Evolutionary conservation across 2,888 invertebrate genomes (phyloP).

Genomic region (Choristoneura rosaceana): DNA sequence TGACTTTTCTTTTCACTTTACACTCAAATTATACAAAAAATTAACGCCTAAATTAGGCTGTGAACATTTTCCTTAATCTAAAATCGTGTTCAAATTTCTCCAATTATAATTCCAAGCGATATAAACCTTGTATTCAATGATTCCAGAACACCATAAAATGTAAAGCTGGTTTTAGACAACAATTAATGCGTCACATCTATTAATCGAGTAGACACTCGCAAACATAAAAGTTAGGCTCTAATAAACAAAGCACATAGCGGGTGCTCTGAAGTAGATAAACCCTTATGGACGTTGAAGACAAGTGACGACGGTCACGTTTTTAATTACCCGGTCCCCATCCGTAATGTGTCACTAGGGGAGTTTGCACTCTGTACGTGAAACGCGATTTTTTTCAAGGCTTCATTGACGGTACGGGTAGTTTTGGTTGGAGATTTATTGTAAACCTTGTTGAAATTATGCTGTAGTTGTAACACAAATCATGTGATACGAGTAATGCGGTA

Average conservation of each 20-base stretch:
- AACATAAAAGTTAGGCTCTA: constrained; percentile 58
- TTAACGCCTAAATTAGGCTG: background rate
- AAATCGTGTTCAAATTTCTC: constrained; percentile 5
- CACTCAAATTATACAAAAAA: background rate
- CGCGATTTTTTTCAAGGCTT: constrained; percentile 43
- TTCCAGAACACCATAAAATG: background rate
- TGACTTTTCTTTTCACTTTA: background rate
- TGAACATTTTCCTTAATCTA: background rate
- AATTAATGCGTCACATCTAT: constrained; percentile 33
- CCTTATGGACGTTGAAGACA: constrained; percentile 74
- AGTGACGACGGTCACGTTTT: constrained; percentile 85
- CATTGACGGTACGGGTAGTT: constrained; percentile 17
- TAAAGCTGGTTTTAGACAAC: constrained; percentile 6
- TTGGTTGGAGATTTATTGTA: background rate
- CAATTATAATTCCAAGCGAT: background rate
- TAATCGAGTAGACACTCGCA: constrained; percentile 38
- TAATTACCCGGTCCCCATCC: constrained; percentile 80
- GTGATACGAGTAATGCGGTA: no score
- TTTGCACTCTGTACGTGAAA: constrained; percentile 59
- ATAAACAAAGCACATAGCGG: constrained; percentile 74
- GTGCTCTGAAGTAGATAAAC: constrained; percentile 78
- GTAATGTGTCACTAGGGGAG: constrained; percentile 72
- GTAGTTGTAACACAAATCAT: no score
- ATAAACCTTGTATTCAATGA: background rate
- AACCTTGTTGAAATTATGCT: background rate